Base-by-base conservation (phyloP, 2,113 vertebrate genomes). In the Mastomys coucha region DNA sequence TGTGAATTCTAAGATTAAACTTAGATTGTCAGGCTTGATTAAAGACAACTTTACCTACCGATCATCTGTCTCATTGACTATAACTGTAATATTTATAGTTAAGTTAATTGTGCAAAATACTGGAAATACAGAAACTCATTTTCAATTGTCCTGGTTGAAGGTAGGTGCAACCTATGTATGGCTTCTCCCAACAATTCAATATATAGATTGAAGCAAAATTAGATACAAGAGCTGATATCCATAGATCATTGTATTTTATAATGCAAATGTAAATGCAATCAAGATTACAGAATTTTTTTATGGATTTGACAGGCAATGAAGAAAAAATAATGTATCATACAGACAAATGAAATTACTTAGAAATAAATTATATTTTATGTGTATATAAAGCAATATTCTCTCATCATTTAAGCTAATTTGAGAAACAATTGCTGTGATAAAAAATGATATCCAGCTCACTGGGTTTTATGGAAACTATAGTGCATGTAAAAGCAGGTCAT, bases 321-420 rank as follows among this genome's bases (percentile, higher is more conserved):
- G 42, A 58, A 84, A 88, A 88, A 39, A 39, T 90, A 14, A 22
- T 78, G 12, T 80, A 28, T 78, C 63, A 31, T 77, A 19, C 1
- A 89, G 42, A 85, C n/a, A 94, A 91, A 45, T 36, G 20, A 7
- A 78, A 80, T 78, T 84, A 78, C 13, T 78, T 89, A 77, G 26
- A 84, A 6, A 91, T 92, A 90, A 96, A 91, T 94, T 94, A 69
- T 92, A 88, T 80, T 93, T 95, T 88, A 90, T 73, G 39, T 96
- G 36, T 75, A 69, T 75, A 49, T 22, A 88, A 73, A 91, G 49
- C 9, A 96, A 69, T 91, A 60, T 85, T 94, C 51, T 75, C 5
- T 69, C 33, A 92, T 49, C 39, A 95, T 87, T 89, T 89, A 95
- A 90, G 31, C 86, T 95, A 95, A 94, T 95, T 87, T 92, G 33